A percentile compares a stretch with the other conserved stretches of the same genome.
These are phyloP conservation scores for Eonycteris spelaea DNA, from an alignment of 2,113 vertebrate genomes.

Conservation along the genomic window DNA sequence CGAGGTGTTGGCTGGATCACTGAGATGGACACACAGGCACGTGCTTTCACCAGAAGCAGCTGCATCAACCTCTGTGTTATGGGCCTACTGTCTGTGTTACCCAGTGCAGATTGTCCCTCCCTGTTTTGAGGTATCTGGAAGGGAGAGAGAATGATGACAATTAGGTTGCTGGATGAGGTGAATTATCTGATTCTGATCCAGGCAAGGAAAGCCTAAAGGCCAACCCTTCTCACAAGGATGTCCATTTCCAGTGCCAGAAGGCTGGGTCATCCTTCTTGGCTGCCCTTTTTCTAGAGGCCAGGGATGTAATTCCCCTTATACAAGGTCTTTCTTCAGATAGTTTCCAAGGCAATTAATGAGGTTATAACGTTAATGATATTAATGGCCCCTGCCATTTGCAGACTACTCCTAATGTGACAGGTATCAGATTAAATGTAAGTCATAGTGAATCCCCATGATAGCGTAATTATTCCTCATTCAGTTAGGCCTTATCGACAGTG, in stretches of 20 bases:
- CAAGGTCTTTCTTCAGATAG: not conserved
- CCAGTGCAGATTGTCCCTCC: not conserved
- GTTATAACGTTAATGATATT: not conserved
- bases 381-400: not conserved
- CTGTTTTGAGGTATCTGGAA: not conserved
- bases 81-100: no score
- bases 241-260: not conserved
- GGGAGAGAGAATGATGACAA: no score
- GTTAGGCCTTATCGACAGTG: not conserved
- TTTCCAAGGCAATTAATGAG: not conserved
- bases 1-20: not conserved
- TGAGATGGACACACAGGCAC: not conserved
- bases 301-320: not conserved
- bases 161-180: not conserved
- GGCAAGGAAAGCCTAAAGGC: not conserved
- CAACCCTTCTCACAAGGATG: not conserved
- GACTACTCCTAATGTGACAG: not conserved
- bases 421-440: not conserved
- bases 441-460: not conserved
- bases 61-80: not conserved
- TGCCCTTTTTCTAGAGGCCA: not conserved
- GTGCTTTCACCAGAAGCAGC: not conserved
- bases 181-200: not conserved
- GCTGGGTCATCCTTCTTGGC: no score
- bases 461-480: not conserved